Conservation (phyloP, 2,113 vertebrate genomes). For the Nycticorax nycticorax region DNA sequence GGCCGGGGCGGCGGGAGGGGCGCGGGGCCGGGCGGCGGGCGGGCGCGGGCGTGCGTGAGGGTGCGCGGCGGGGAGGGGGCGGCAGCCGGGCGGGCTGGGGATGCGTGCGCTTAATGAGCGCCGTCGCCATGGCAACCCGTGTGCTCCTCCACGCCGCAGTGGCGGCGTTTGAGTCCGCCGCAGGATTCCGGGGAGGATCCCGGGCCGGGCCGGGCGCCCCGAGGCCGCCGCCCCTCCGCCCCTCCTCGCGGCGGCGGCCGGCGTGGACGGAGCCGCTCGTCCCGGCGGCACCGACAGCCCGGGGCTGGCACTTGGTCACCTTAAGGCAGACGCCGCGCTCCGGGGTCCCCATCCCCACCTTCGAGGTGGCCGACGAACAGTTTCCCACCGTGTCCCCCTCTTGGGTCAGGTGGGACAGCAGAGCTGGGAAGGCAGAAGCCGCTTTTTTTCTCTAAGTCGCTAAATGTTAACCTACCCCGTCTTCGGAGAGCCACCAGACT, state of each 20-base stretch:
- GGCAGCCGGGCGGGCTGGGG: not conserved
- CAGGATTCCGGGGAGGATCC: conserved; percentile 21
- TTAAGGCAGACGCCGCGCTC: not conserved
- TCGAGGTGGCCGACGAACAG: not conserved
- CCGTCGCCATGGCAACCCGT: conserved; percentile 37
- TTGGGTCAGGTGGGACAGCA: no score
- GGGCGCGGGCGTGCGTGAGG: conserved; percentile 4
- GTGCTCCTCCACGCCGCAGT: not conserved
- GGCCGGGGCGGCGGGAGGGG: not conserved
- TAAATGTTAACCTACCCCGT: no score
- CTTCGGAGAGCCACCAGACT: fast-evolving
- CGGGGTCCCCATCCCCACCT: not conserved
- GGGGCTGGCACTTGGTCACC: no score
- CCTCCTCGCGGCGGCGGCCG: not conserved
- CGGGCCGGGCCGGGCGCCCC: not conserved
- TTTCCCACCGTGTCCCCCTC: no score
- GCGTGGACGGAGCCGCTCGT: no score
- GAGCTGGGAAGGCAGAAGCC: not conserved
- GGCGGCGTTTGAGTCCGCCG: conserved; percentile 38
- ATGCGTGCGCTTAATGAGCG: conserved; percentile 41
- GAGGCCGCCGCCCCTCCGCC: no score
- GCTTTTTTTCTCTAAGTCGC: not conserved
- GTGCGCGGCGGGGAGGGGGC: conserved; percentile 20
- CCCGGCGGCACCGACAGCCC: no score
- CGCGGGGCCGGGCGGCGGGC: not conserved